Evolutionary conservation across 2,797 vertebrate genomes (phyloP).

Genomic region (Heterohyrax brucei): DNA sequence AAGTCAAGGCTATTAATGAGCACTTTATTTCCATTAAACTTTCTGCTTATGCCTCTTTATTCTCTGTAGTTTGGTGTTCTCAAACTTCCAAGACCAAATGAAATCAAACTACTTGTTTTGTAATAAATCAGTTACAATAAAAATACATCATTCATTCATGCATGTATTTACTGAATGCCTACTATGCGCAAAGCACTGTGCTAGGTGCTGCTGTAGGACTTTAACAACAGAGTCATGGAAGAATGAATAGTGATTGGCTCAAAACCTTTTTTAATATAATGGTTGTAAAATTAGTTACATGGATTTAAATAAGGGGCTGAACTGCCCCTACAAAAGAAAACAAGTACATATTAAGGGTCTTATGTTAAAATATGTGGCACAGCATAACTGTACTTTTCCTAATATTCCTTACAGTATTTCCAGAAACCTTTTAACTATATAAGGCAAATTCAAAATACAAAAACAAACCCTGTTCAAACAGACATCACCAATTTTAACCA

Average conservation of each 20-base stretch:
- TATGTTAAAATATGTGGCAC: constrained; percentile 65
- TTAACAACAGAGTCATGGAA: background rate
- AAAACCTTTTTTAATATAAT: background rate
- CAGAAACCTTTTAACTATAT: constrained; percentile 69
- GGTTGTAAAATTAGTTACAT: constrained; percentile 61
- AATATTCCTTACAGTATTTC: constrained; percentile 65
- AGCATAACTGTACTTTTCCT: constrained; percentile 68
- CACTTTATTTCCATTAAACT: constrained; percentile 59
- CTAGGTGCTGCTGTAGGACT: constrained; percentile 49
- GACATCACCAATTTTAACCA: constrained; percentile 74
- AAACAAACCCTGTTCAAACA: constrained; percentile 75
- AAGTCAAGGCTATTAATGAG: constrained; percentile 39
- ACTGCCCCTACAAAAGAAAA: constrained; percentile 53
- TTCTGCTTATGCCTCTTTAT: constrained; percentile 38
- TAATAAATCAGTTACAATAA: constrained; percentile 30
- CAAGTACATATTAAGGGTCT: constrained; percentile 60
- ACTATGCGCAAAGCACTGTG: constrained; percentile 77
- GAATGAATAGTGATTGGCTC: background rate
- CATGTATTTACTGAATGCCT: constrained; percentile 70
- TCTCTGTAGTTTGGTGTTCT: constrained; percentile 40
- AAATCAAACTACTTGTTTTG: constrained; percentile 39
- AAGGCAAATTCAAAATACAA: constrained; percentile 83
- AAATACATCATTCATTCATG: constrained; percentile 61
- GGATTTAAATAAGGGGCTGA: constrained; percentile 39
- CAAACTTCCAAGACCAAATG: constrained; percentile 61